Percentiles rank a stretch among this genome's conserved stretches.
Evolutionary conservation across 2,797 vertebrate species (phyloP).

Genomic region (Anolis apletophallus): DNA sequence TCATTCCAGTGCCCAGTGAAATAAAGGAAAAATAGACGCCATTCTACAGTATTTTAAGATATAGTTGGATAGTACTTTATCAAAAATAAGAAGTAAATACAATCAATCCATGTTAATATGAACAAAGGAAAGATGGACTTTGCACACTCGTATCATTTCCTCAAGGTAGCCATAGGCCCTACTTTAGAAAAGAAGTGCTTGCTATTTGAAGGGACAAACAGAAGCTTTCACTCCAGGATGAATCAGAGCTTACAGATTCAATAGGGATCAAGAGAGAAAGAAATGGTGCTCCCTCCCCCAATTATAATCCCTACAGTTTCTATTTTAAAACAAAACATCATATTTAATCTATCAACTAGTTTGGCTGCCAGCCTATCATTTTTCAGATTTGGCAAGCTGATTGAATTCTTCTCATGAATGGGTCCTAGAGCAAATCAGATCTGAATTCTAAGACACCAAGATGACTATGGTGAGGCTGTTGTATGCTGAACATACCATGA

Average conservation of each 20-base stretch:
- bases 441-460: too few relatives aligned
- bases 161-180: neutral
- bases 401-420: too few relatives aligned
- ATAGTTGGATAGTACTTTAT: neutral
- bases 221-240: neutral
- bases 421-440: too few relatives aligned
- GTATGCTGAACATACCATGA: too few relatives aligned
- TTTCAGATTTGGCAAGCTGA: too few relatives aligned
- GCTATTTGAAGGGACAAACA: neutral
- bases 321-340: neutral
- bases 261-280: neutral
- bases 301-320: neutral
- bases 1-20: neutral
- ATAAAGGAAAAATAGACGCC: neutral
- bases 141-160: neutral
- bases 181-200: too few relatives aligned
- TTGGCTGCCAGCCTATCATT: too few relatives aligned
- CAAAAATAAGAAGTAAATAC: neutral
- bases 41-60: neutral
- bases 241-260: neutral
- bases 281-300: neutral
- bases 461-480: too few relatives aligned
- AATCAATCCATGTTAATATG: neutral
- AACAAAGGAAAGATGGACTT: neutral
- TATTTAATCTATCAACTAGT: neutral